phyloP scores from a whole-genome alignment of 2,113 vertebrate species.

The Thinocorus orbignyianus region DNA sequence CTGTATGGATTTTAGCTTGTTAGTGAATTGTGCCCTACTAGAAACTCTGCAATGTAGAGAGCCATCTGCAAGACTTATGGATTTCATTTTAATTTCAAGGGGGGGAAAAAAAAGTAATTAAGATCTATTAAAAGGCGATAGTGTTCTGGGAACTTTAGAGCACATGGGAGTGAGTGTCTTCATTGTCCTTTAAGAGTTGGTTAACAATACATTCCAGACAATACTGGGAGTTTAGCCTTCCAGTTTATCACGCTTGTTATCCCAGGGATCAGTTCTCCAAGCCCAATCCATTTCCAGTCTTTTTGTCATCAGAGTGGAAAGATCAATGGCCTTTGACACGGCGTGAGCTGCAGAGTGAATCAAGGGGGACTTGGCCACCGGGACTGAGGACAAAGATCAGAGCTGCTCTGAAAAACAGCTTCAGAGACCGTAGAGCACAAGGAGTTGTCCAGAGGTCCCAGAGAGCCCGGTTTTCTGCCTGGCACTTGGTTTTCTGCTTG shows the following conservation, averaged over 20 bases:
- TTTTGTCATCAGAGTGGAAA: conserved; percentile 66
- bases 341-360: conserved; percentile 14
- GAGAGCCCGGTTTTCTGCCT: conserved; percentile 27
- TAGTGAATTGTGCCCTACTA: neutral
- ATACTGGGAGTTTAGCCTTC: neutral
- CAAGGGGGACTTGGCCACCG: neutral
- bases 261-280: conserved; percentile 38
- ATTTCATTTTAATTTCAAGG: neutral
- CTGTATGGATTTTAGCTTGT: neutral
- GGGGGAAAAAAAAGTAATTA: neutral
- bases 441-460: neutral
- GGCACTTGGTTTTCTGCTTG: conserved; percentile 29
- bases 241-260: conserved; percentile 41
- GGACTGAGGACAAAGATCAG: neutral
- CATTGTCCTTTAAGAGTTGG: neutral
- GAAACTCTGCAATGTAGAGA: neutral
- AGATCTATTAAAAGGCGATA: neutral
- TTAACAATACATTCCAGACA: conserved; percentile 30
- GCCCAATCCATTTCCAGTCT: conserved; percentile 61
- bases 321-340: conserved; percentile 73
- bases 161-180: neutral
- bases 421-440: neutral
- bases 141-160: neutral
- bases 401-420: conserved; percentile 29
- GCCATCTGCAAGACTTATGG: neutral